phyloP scores from a whole-genome alignment of 2,888 invertebrate species.

The Nomada fabriciana region DNA sequence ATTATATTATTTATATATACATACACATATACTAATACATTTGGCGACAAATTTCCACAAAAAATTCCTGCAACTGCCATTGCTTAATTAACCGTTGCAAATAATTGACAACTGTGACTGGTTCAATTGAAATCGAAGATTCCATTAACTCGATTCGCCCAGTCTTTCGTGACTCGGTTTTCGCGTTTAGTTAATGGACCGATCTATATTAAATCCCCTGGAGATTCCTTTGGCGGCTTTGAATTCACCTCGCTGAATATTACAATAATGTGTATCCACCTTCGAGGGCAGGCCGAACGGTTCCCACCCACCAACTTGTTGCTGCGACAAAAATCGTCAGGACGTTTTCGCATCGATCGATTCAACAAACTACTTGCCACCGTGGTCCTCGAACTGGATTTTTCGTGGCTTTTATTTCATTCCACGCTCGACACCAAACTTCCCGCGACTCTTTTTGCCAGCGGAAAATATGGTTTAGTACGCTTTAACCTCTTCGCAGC shows the following conservation, averaged over 20 bases:
- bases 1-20: neutral
- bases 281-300: slow-evolving; percentile 62
- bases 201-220: slow-evolving; percentile 44
- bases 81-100: neutral
- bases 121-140: slow-evolving; percentile 8
- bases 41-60: neutral
- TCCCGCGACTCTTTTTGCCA: slow-evolving; percentile 48
- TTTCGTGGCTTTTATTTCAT: slow-evolving; percentile 67
- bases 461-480: slow-evolving; percentile 38
- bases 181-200: slow-evolving; percentile 43
- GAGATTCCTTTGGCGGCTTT: slow-evolving; percentile 39
- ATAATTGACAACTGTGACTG: neutral
- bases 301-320: slow-evolving; percentile 73
- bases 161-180: slow-evolving; percentile 8
- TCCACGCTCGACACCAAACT: slow-evolving; percentile 40
- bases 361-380: slow-evolving; percentile 68
- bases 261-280: slow-evolving; percentile 69
- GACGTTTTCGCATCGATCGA: slow-evolving; percentile 69
- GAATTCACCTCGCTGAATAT: slow-evolving; percentile 64
- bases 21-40: neutral
- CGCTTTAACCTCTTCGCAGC: slow-evolving; percentile 32
- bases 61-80: neutral
- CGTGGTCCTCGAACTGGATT: slow-evolving; percentile 59
- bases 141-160: neutral
- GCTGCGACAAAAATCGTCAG: slow-evolving; percentile 75